phyloP scores from a whole-genome alignment of 2,888 invertebrate genomes.

The Operophtera brumata region DNA sequence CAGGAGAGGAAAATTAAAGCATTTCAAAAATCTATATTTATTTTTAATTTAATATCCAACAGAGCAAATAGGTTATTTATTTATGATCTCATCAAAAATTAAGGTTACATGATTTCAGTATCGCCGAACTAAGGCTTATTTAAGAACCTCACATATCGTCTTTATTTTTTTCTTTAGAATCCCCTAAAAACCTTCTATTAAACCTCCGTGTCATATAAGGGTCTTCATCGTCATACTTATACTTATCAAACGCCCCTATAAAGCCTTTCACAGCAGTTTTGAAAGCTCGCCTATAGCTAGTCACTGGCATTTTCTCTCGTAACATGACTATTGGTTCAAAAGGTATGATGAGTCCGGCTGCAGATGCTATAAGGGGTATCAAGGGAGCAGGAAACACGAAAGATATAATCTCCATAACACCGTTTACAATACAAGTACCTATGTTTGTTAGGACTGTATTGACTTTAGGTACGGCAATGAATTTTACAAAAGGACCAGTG shows the following conservation, averaged over 20 bases:
- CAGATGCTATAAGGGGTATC: constrained; percentile 66
- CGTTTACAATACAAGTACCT: constrained; percentile 68
- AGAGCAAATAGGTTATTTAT: no score
- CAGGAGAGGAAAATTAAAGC: no score
- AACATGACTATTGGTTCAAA: constrained; percentile 69
- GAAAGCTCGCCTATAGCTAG: constrained; percentile 67
- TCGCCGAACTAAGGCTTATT: no score
- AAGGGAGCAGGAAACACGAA: constrained; percentile 65
- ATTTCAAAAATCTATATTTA: no score
- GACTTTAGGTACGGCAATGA: constrained; percentile 55
- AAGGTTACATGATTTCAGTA: no score
- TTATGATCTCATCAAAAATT: no score
- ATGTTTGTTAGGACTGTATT: constrained; percentile 57
- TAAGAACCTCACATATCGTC: no score
- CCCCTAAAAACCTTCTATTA: constrained; percentile 60
- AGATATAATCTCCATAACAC: constrained; percentile 65
- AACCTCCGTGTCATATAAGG: constrained; percentile 70
- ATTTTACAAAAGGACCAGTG: constrained; percentile 41
- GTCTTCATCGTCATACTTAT: constrained; percentile 54
- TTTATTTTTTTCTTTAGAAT: not conserved
- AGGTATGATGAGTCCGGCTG: constrained; percentile 67
- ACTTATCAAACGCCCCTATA: constrained; percentile 62
- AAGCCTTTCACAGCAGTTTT: constrained; percentile 61
- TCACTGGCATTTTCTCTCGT: constrained; percentile 64
- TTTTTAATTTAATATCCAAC: no score